phyloP scores from a whole-genome alignment of 2,113 vertebrate species.

The Pseudorhombus dupliciocellatus region DNA sequence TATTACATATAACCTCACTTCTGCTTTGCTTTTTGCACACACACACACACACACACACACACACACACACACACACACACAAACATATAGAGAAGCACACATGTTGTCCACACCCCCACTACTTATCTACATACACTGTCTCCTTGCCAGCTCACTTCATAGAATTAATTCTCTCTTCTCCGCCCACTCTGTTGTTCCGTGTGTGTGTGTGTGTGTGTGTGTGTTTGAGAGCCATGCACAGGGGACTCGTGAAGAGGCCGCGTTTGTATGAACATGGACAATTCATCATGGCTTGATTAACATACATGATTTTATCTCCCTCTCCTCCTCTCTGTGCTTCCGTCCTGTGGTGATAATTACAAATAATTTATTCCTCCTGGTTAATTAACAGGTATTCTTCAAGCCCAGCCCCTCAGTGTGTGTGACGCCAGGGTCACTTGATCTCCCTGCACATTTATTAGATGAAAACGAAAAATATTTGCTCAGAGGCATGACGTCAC shows the following conservation, averaged over 20 bases:
- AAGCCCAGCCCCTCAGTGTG: conserved; percentile 21
- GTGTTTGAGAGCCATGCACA: conserved; percentile 53
- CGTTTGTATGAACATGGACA: conserved; percentile 76
- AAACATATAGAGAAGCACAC: conserved; percentile 24
- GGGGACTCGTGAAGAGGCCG: conserved; percentile 73
- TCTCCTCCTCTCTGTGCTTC: conserved; percentile 28
- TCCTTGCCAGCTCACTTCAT: conserved; percentile 70
- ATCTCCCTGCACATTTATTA: conserved; percentile 7
- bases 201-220: conserved; percentile 31
- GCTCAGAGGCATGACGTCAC: not conserved
- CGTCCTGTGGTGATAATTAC: conserved; percentile 72
- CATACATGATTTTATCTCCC: conserved; percentile 69
- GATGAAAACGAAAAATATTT: conserved; percentile 8
- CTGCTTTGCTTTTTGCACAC: conserved; percentile 6
- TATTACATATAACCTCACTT: not conserved
- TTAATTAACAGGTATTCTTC: conserved; percentile 68
- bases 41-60: conserved; percentile 5
- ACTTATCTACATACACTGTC: conserved; percentile 68
- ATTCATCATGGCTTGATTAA: conserved; percentile 84
- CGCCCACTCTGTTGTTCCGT: conserved; percentile 56
- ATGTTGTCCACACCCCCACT: conserved; percentile 17
- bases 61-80: conserved; percentile 20
- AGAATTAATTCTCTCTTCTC: conserved; percentile 75
- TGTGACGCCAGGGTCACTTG: conserved; percentile 10
- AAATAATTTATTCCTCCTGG: conserved; percentile 73